Percentiles rank a stretch among this genome's conserved stretches.
Conservation (phyloP, 2,797 vertebrate species). For the Dallia pectoralis region DNA sequence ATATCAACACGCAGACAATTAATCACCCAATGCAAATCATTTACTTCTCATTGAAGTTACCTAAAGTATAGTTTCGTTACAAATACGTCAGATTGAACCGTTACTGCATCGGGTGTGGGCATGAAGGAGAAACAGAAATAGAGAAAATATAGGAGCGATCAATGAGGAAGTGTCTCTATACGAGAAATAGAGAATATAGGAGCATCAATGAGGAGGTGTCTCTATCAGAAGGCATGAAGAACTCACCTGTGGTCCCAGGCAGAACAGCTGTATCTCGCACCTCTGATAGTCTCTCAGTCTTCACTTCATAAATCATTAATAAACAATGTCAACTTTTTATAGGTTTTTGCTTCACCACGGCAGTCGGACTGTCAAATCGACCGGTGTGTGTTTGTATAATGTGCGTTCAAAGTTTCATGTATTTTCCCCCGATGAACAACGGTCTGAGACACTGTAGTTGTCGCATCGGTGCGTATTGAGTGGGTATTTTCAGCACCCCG, state of each 20-base stretch:
- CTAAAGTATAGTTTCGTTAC: too few species aligned
- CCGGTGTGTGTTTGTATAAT: conserved; percentile 52
- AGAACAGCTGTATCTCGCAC: conserved; percentile 63
- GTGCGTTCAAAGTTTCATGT: conserved; percentile 13
- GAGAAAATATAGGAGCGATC: not conserved
- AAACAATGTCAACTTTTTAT: conserved; percentile 42
- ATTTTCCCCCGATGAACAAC: conserved; percentile 5
- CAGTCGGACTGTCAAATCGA: conserved; percentile 38
- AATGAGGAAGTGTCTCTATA: too few species aligned
- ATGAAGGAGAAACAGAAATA: not conserved
- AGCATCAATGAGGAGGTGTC: not conserved
- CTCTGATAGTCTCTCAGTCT: conserved; percentile 59
- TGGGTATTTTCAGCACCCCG: conserved; percentile 85
- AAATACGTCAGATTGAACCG: not conserved
- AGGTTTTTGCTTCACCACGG: not conserved
- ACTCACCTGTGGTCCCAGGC: conserved; percentile 74
- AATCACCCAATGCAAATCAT: not conserved
- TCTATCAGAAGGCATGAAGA: not conserved
- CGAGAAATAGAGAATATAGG: not conserved
- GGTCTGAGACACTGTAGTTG: not conserved
- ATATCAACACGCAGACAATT: not conserved
- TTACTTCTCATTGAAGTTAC: too few species aligned
- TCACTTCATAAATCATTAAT: conserved; percentile 51
- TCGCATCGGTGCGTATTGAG: conserved; percentile 47
- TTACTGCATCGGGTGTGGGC: not conserved